These are phyloP conservation scores for Palythoa heliodiscus DNA, from an alignment of 92 coral and sea anemone species.

Conservation along the genomic window DNA sequence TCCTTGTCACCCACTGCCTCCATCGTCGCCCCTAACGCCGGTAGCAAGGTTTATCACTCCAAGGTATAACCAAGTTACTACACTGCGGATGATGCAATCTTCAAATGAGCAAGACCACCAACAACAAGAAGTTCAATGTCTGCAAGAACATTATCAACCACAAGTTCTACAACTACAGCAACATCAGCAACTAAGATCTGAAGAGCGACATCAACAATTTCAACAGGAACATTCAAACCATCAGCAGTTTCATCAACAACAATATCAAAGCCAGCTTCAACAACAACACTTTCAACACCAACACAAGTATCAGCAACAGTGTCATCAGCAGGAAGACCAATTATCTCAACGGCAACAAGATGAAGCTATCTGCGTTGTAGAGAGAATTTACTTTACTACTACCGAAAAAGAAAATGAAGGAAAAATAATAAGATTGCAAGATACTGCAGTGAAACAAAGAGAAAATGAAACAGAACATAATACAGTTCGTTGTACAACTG, in stretches of 20 bases:
- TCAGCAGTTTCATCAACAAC: neutral
- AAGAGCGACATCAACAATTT: neutral
- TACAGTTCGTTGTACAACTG: neutral
- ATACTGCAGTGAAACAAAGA: neutral
- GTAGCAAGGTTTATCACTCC: neutral
- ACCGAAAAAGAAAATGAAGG: neutral
- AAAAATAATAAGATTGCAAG: neutral
- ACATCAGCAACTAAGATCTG: neutral
- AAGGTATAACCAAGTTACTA: neutral
- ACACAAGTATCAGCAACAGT: neutral
- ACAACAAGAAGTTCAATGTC: neutral
- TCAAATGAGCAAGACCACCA: neutral
- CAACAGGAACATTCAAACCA: neutral
- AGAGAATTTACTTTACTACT: conserved; percentile 25
- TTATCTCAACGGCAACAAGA: neutral
- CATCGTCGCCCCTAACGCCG: conserved; percentile 26
- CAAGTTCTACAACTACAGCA: neutral
- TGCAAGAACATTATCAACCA: neutral
- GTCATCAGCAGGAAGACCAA: neutral
- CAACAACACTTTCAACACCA: neutral
- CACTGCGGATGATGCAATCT: neutral
- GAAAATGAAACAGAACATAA: neutral
- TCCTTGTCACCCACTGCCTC: neutral
- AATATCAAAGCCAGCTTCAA: neutral
- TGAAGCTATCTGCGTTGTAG: conserved; percentile 37